A percentile compares a stretch with the other conserved stretches of the same genome.
phyloP scores from a whole-genome alignment of 2,888 invertebrate genomes.

The Autographa gamma region DNA sequence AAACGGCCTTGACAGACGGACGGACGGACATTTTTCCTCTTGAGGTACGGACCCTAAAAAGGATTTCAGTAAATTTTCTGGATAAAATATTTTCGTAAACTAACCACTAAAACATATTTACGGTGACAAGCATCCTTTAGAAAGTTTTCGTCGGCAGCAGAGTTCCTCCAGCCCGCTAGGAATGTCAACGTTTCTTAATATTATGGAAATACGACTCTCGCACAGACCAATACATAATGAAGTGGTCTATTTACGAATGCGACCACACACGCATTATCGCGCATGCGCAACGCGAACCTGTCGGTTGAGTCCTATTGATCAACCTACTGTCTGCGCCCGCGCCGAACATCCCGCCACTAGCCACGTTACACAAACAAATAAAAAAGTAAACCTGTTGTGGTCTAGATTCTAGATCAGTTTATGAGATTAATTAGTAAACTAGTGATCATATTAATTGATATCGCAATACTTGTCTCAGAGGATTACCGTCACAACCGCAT shows the following conservation, averaged over 20 bases:
- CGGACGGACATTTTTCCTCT: no score
- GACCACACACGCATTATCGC: constrained; percentile 14
- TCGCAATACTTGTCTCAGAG: not conserved
- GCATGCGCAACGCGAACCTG: constrained; percentile 40
- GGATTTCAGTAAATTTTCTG: no score
- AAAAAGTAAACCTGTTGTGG: not conserved
- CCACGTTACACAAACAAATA: constrained; percentile 15
- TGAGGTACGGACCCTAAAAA: no score
- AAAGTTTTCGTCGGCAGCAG: no score
- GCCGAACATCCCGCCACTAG: not conserved
- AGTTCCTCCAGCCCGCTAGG: not conserved
- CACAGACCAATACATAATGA: constrained; percentile 14
- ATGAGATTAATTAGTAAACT: constrained; percentile 16
- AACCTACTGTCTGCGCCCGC: constrained; percentile 23
- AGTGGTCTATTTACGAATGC: constrained; percentile 22
- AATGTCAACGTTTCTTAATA: not conserved
- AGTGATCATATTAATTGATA: constrained; percentile 7
- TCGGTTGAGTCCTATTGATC: constrained; percentile 35
- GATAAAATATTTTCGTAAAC: no score
- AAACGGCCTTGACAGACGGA: no score
- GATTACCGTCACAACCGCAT: no score
- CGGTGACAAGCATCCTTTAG: no score
- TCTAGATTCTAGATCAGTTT: constrained; percentile 26
- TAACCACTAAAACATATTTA: no score
- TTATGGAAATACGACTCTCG: constrained; percentile 3